Percentiles rank a stretch among this genome's conserved stretches.
These are phyloP conservation scores for Carterocephalus palaemon DNA, from an alignment of 2,888 invertebrate species.

Conservation along the genomic window DNA sequence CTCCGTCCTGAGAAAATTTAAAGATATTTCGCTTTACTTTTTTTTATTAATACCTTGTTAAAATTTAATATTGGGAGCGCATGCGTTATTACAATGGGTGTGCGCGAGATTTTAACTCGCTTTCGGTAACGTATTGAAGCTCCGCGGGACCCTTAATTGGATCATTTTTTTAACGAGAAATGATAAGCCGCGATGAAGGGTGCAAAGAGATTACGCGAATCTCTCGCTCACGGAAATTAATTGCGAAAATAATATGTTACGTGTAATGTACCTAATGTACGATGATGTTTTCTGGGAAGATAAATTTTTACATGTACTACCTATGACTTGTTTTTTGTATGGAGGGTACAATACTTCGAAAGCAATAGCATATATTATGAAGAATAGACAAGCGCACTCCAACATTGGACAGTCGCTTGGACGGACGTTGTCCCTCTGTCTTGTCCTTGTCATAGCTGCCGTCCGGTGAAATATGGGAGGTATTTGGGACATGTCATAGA, in stretches of 20 bases:
- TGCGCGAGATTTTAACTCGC: constrained; percentile 72
- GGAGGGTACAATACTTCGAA: constrained; percentile 17
- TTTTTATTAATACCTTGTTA: constrained; percentile 80
- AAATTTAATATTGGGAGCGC: constrained; percentile 78
- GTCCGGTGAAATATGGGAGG: too few relatives aligned
- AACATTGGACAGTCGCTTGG: constrained; percentile 21
- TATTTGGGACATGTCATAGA: too few relatives aligned
- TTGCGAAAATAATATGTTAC: constrained; percentile 32
- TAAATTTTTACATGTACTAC: constrained; percentile 6
- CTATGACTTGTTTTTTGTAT: constrained; percentile 3
- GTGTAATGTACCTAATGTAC: constrained; percentile 35
- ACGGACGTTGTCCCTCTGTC: constrained; percentile 24
- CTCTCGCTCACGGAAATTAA: constrained; percentile 50
- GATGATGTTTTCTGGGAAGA: constrained; percentile 26
- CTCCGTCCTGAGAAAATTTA: constrained; percentile 75
- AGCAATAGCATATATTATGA: constrained; percentile 2
- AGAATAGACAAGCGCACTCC: constrained; percentile 48
- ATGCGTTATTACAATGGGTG: constrained; percentile 78
- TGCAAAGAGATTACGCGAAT: constrained; percentile 50
- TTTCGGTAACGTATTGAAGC: constrained; percentile 73
- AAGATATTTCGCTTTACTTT: constrained; percentile 78
- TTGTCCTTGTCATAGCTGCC: constrained; percentile 12
- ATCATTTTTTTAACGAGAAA: constrained; percentile 75
- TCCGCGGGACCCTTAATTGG: constrained; percentile 65
- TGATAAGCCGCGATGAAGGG: constrained; percentile 63